Evolutionary conservation across 2,888 invertebrate genomes (phyloP).

Genomic region (Augochlorella aurata): DNA sequence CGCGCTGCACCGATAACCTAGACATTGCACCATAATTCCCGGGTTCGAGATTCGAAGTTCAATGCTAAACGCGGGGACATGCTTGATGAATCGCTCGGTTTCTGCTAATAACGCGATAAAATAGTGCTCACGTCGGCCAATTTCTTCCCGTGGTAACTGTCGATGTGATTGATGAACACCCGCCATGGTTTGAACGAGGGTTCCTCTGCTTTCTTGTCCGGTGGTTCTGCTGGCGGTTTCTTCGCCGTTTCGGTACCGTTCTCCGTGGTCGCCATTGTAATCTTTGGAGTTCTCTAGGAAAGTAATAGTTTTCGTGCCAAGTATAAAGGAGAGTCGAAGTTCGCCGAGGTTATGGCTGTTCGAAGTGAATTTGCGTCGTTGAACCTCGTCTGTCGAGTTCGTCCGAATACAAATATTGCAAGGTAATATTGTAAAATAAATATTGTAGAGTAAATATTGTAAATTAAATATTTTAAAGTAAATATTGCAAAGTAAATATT

Average conservation of each 20-base stretch:
- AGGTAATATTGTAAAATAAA: no score
- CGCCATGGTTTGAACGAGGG: conserved; percentile 82
- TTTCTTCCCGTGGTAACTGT: conserved; percentile 84
- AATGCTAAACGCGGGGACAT: not conserved
- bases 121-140: conserved; percentile 80
- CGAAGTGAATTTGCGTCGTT: conserved; percentile 19
- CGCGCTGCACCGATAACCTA: conserved; percentile 19
- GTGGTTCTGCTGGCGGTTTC: not conserved
- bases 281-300: not conserved
- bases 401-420: not conserved
- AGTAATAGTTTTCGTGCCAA: no score
- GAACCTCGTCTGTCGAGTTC: not conserved
- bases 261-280: accelerated
- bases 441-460: no score
- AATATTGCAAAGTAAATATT: no score
- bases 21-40: conserved; percentile 6
- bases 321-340: no score
- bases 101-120: not conserved
- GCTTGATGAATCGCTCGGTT: not conserved
- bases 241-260: no score
- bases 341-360: not conserved
- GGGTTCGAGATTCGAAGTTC: not conserved
- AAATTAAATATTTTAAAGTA: no score
- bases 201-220: conserved; percentile 24
- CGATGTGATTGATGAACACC: conserved; percentile 85